Conservation (phyloP, 2,888 invertebrate genomes). For the Chaitophorus viminalis region DNA sequence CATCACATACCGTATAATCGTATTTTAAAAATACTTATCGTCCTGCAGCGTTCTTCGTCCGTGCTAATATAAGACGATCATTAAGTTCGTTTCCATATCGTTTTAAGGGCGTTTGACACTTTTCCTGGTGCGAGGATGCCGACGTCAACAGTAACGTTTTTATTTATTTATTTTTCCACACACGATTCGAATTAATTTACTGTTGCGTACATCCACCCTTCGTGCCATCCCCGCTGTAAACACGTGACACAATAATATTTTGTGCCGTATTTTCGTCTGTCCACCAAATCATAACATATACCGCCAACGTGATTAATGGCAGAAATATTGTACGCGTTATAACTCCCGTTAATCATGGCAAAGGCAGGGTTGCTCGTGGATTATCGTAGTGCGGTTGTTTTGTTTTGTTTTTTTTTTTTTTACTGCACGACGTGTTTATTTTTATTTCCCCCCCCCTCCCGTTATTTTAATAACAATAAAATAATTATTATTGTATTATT, state of each 20-base stretch:
- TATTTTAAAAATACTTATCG: too few relatives aligned
- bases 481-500: constrained; percentile 1
- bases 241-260: neutral
- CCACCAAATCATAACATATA: neutral
- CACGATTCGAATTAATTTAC: neutral
- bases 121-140: too few relatives aligned
- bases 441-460: neutral
- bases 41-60: too few relatives aligned
- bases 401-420: neutral
- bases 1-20: too few relatives aligned
- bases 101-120: too few relatives aligned
- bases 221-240: neutral
- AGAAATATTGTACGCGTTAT: neutral
- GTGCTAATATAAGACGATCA: too few relatives aligned
- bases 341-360: neutral
- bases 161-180: neutral
- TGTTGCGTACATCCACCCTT: neutral
- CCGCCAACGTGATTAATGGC: constrained; percentile 1
- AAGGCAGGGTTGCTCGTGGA: neutral
- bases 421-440: neutral
- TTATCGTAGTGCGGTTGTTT: neutral
- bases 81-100: too few relatives aligned
- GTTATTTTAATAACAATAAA: neutral
- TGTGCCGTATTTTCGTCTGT: neutral
- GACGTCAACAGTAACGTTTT: too few relatives aligned